Base-by-base conservation (phyloP, 2,797 vertebrate species). In the Myotis myotis region DNA sequence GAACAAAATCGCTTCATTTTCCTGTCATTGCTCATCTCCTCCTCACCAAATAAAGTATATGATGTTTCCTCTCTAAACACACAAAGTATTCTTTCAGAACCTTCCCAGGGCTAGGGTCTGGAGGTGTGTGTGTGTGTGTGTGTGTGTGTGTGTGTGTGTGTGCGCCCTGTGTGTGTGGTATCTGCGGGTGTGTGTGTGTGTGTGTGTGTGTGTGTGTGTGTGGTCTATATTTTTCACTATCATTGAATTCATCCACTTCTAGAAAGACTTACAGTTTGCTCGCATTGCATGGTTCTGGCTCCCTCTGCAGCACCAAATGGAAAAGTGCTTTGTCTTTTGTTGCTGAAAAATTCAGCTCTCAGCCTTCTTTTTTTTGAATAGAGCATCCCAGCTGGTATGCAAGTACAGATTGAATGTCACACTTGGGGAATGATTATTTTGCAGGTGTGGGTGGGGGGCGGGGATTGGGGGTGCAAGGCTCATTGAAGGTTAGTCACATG, bases 251-350 rank as follows among this genome's bases (percentile, higher is more conserved):
- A 74, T 81, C 78, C 86, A 53, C 36, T 64, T 89, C 30, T 60
- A 28, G 19, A 62, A 87, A 85, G 70, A 86, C 36, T 85, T 82
- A 74, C 4, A 55, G 47, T 28, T 91, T 87, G 72, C 47, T 96
- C 57, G 0, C 97, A 96, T 95, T 95, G 95, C 82, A 94, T 96
- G 97, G 95, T 97, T 98, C 96, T 97, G 97, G 98, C 98, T 97
- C 98, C 98, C 98, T 97, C 98, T 98, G 97, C 98, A 98, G 98
- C 93, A 93, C 38, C 89, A 93, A 94, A 68, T 92, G 91, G 89
- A 96, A 94, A 96, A 98, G 93, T 97, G 97, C 97, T 85, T 53
- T 93, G 49, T 93, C 36, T 74, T 97, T 93, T 81, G 74, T 66
- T 93, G 71, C 49, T 80, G 55, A 88, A 75, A 90, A 92, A 86